Conservation (phyloP, 2,797 vertebrate genomes). For the Ctenopoma kingsleyae region DNA sequence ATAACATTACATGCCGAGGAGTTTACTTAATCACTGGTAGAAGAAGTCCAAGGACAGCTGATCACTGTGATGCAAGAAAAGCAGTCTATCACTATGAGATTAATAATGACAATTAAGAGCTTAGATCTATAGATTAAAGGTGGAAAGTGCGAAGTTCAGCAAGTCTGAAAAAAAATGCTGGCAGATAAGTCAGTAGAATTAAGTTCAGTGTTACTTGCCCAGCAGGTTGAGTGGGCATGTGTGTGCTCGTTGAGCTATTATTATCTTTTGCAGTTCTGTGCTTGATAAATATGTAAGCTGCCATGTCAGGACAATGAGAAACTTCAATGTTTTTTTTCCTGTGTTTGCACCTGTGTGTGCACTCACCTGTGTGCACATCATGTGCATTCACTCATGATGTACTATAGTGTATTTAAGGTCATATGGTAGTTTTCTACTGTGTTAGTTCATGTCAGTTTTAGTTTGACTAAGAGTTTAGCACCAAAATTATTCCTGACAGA, state of each 20-base stretch:
- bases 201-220: constrained; percentile 9
- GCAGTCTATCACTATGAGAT: not conserved
- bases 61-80: not conserved
- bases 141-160: constrained; percentile 20
- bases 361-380: constrained; percentile 6
- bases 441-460: constrained; percentile 22
- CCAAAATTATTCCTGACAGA: constrained; percentile 39
- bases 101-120: constrained; percentile 1
- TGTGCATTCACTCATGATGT: constrained; percentile 5
- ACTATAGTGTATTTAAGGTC: constrained; percentile 18
- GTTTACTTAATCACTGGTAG: not conserved
- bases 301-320: constrained; percentile 49
- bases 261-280: constrained; percentile 18
- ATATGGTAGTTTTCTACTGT: constrained; percentile 8
- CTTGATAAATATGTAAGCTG: constrained; percentile 52
- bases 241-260: constrained; percentile 12
- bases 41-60: not conserved
- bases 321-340: constrained; percentile 16
- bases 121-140: constrained; percentile 14
- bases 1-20: not conserved
- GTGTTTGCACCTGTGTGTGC: constrained; percentile 18
- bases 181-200: constrained; percentile 24
- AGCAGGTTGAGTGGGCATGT: not conserved
- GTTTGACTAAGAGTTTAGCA: constrained; percentile 47
- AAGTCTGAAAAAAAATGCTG: constrained; percentile 6